These are phyloP conservation scores for Coenonympha glycerion DNA, from an alignment of 2,888 invertebrate genomes.

Conservation along the genomic window DNA sequence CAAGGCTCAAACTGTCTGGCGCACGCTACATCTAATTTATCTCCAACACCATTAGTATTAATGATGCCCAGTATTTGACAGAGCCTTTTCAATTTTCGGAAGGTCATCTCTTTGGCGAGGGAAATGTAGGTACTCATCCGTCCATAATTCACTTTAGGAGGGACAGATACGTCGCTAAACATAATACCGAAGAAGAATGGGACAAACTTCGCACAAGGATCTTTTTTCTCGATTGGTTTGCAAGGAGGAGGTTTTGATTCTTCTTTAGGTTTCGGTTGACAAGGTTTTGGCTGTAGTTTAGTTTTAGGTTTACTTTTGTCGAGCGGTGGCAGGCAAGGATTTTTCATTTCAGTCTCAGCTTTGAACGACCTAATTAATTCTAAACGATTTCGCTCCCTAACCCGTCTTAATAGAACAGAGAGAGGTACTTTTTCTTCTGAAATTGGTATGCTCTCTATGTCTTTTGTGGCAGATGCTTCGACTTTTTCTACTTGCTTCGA, in stretches of 20 bases:
- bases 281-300: slow-evolving; percentile 22
- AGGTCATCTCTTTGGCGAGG: not conserved
- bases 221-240: slow-evolving; percentile 22
- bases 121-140: not conserved
- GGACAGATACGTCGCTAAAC: slow-evolving; percentile 13
- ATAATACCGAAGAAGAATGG: slow-evolving; percentile 13
- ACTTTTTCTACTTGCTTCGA: not conserved
- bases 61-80: slow-evolving; percentile 5
- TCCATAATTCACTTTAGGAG: slow-evolving; percentile 1
- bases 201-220: slow-evolving; percentile 24
- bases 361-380: slow-evolving; percentile 30
- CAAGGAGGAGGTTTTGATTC: slow-evolving; percentile 29
- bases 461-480: not conserved
- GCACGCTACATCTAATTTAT: slow-evolving; percentile 22
- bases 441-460: slow-evolving; percentile 4
- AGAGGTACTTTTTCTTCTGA: slow-evolving; percentile 33
- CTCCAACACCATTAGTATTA: not conserved
- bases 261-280: slow-evolving; percentile 22
- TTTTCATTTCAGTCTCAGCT: slow-evolving; percentile 18
- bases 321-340: slow-evolving; percentile 25
- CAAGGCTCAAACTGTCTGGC: slow-evolving; percentile 51
- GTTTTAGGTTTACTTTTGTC: slow-evolving; percentile 21
- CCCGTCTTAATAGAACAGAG: slow-evolving; percentile 43
- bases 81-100: slow-evolving; percentile 4
- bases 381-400: slow-evolving; percentile 40